These are phyloP conservation scores for Malacoraja senta DNA, from an alignment of 2,797 vertebrate genomes.

Conservation along the genomic window DNA sequence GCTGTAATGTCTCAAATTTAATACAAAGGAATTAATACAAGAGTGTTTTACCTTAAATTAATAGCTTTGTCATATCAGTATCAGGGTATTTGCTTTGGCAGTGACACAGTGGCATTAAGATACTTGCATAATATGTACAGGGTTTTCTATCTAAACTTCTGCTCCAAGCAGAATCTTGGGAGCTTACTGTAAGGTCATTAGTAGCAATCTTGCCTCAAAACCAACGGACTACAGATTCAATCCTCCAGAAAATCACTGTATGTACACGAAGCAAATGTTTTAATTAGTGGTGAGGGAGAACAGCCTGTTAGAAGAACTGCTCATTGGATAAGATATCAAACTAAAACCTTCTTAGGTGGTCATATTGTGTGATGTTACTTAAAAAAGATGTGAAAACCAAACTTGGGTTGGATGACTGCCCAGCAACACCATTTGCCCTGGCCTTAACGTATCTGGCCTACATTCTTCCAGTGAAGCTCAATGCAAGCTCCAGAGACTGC, in stretches of 20 bases:
- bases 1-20: background rate
- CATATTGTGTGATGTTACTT: background rate
- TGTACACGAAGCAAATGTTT: background rate
- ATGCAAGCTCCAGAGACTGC: too few species aligned
- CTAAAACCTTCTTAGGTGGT: background rate
- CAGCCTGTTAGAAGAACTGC: background rate
- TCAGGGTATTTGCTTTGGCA: background rate
- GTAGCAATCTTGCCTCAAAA: background rate
- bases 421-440: too few species aligned
- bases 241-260: background rate
- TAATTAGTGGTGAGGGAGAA: background rate
- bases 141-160: background rate
- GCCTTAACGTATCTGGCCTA: too few species aligned
- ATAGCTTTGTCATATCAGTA: background rate
- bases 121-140: background rate
- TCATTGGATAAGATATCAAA: background rate
- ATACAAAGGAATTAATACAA: background rate
- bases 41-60: background rate
- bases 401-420: too few species aligned
- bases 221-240: background rate
- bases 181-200: background rate
- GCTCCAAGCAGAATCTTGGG: background rate
- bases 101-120: background rate
- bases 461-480: too few species aligned
- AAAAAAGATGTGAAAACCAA: too few species aligned